Base-by-base conservation (phyloP, 2,888 invertebrate species). In the Cybosia mesomella region DNA sequence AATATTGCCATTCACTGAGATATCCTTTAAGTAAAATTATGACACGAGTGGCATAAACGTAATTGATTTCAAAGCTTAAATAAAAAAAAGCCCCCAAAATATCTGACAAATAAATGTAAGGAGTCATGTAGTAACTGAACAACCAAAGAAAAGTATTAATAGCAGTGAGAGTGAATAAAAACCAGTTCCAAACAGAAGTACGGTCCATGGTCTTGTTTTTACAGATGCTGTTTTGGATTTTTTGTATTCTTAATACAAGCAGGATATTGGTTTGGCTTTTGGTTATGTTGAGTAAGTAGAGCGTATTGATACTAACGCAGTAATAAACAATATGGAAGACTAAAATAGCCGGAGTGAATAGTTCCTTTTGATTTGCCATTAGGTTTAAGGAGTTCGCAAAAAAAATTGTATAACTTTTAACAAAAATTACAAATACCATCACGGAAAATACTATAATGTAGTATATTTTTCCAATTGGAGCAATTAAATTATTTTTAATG, bases 1-100 rank as follows among this genome's bases (percentile, higher is more conserved):
- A 8, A 4, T 8, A 32, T 22, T 62, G 18, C 62, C 62, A 62
- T 11, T 62, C 21, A 13, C 10, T 32, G 2, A 62, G 53, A 34
- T 62, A 62, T 13, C 1, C 53, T 53, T 10, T 53, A 7, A 62
- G 32, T 32, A 62, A 32, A 32, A 32, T 21, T 32, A 53, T n/a
- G n/a, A 62, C 32, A 53, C 32, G 32, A 4, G 53, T 28, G 4
- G 62, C 28, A 21, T 60, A 49, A 39, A 60, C 1, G 11, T 5
- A 43, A 60, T 60, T 60, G 1, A 34, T 21, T 1, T 62, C 62
- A 62, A 62, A 53, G 4, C 28, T 21, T 13, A 62, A 5, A 53
- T 53, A 62, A 7, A 62, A 5, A 0, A 32, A 3, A 2, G 13
- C 32, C 1, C n/a, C 11, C 5, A 21, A 2, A 2, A 53, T 2